phyloP scores from a whole-genome alignment of 2,797 vertebrate species.

The Premnoplex brunnescens region DNA sequence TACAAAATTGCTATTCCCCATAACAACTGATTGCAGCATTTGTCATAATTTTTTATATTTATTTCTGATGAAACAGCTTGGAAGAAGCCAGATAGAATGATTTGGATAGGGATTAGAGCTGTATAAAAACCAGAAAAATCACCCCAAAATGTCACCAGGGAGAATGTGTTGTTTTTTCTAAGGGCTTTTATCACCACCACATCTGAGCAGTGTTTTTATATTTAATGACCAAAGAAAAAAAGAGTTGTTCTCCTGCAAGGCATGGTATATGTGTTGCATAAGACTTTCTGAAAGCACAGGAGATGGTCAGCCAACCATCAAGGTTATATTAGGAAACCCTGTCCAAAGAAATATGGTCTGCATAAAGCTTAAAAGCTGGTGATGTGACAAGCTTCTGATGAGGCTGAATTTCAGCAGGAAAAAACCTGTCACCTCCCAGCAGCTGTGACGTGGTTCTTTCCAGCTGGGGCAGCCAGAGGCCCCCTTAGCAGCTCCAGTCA shows the following conservation, averaged over 20 bases:
- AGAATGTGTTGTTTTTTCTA: not conserved
- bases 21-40: not conserved
- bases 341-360: not conserved
- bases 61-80: not conserved
- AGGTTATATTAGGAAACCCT: not conserved
- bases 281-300: slow-evolving; percentile 2
- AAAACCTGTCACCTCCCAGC: not conserved
- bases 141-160: not conserved
- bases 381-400: not conserved
- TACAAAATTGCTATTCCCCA: not conserved
- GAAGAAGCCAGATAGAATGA: not conserved
- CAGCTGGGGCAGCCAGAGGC: not conserved
- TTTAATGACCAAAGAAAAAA: slow-evolving; percentile 6
- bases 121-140: not conserved
- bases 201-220: not conserved
- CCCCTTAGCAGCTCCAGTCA: not conserved
- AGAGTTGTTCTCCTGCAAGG: not conserved
- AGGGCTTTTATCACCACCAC: not conserved
- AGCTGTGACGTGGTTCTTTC: rapidly evolving
- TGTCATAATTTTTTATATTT: not conserved
- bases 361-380: not conserved
- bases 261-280: not conserved
- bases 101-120: not conserved
- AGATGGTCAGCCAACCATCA: not conserved
- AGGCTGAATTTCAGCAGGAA: not conserved